Evolutionary conservation across 2,888 invertebrate species (phyloP).

Genomic region (Ametastegia equiseti): DNA sequence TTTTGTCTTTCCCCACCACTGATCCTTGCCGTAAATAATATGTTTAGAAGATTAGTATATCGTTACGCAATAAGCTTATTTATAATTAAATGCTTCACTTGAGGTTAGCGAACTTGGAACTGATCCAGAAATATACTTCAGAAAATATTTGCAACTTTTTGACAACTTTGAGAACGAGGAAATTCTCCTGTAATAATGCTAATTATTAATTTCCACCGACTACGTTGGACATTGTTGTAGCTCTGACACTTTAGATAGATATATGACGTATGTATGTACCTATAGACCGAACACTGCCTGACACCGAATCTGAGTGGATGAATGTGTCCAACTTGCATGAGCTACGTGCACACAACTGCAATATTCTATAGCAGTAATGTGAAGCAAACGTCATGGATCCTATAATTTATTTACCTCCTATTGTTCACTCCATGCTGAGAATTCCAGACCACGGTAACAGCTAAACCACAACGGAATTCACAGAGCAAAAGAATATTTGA

Average conservation of each 20-base stretch:
- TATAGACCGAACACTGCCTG: too few species aligned
- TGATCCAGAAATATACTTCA: not conserved
- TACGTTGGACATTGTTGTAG: too few species aligned
- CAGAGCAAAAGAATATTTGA: not conserved
- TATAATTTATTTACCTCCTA: not conserved
- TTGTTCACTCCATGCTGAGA: not conserved
- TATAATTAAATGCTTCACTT: not conserved
- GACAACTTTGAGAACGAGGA: not conserved
- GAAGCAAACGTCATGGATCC: not conserved
- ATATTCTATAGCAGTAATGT: not conserved
- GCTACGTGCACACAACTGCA: not conserved
- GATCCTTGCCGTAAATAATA: not conserved
- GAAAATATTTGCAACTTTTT: not conserved
- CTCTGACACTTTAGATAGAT: too few species aligned
- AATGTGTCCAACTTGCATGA: not conserved
- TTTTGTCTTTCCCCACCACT: constrained; percentile 8
- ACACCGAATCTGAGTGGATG: not conserved
- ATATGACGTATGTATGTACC: too few species aligned
- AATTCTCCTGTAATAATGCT: not conserved
- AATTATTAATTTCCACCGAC: not conserved
- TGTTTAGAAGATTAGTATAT: not conserved
- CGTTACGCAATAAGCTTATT: not conserved
- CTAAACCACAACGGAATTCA: not conserved
- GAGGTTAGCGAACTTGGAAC: constrained; percentile 4
- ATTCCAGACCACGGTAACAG: not conserved